A percentile compares a stretch with the other conserved stretches of the same genome.
These are phyloP conservation scores for Papilio gigon DNA, from an alignment of 2,888 invertebrate species.

Conservation along the genomic window DNA sequence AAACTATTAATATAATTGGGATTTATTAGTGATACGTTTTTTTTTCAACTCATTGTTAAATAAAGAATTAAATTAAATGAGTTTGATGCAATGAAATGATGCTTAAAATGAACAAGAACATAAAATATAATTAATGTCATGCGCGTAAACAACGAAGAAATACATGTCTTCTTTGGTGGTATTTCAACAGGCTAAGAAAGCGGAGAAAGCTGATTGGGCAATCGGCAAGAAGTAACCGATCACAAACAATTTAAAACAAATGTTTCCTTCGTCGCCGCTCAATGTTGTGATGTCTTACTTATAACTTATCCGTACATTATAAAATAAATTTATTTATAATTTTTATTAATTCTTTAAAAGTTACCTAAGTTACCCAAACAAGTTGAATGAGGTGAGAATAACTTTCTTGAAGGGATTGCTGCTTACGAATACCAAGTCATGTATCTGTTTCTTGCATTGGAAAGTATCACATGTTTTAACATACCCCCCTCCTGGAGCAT, in stretches of 20 bases:
- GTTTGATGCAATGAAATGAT: neutral
- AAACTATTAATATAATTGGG: constrained; percentile 21
- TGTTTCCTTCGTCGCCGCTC: constrained; percentile 51
- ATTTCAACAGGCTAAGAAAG: constrained; percentile 88
- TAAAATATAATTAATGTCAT: neutral
- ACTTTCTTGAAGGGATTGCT: constrained; percentile 60
- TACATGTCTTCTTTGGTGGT: constrained; percentile 58
- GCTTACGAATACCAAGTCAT: constrained; percentile 51
- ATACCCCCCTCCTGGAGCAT: constrained; percentile 34
- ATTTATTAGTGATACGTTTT: neutral
- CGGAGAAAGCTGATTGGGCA: constrained; percentile 88
- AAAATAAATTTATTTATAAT: constrained; percentile 66
- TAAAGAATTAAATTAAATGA: neutral
- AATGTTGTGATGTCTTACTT: constrained; percentile 56
- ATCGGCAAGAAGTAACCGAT: constrained; percentile 83
- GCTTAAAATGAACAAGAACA: neutral
- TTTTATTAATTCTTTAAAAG: constrained; percentile 54
- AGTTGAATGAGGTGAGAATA: constrained; percentile 67
- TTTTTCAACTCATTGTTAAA: neutral
- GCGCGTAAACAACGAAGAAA: constrained; percentile 1
- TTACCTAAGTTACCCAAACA: constrained; percentile 53
- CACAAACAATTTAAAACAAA: constrained; percentile 49
- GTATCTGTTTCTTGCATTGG: constrained; percentile 47
- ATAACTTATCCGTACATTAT: constrained; percentile 64
- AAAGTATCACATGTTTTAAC: constrained; percentile 49